Percentiles rank a stretch among this genome's conserved stretches.
Conservation (phyloP, 2,888 invertebrate genomes). For the Rhagonycha fulva region DNA sequence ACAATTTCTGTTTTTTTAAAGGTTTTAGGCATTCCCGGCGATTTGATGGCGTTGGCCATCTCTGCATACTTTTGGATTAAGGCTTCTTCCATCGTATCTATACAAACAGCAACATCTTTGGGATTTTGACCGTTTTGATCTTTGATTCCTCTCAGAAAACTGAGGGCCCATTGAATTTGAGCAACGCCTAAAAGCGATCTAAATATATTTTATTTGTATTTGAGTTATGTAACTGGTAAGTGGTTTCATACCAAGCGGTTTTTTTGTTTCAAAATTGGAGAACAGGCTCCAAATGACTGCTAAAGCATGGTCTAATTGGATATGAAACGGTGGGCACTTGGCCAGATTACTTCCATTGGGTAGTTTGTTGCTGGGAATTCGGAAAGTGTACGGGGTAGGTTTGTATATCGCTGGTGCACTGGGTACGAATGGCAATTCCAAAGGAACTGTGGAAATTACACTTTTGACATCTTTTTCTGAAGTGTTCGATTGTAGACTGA, state of each 20-base stretch:
- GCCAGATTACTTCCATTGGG: constrained; percentile 39
- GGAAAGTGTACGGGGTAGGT: constrained; percentile 50
- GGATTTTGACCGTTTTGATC: constrained; percentile 48
- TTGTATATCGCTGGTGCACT: constrained; percentile 10
- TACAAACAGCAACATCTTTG: constrained; percentile 50
- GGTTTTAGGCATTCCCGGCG: background rate
- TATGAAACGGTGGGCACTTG: constrained; percentile 50
- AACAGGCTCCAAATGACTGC: constrained; percentile 55
- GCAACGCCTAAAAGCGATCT: constrained; percentile 43
- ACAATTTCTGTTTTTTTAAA: background rate
- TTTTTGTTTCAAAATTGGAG: constrained; percentile 39
- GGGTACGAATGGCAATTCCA: background rate
- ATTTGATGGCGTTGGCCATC: constrained; percentile 34
- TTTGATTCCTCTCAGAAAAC: constrained; percentile 50
- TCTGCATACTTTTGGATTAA: constrained; percentile 52
- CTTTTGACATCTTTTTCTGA: background rate
- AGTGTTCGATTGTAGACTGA: background rate
- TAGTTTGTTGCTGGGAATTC: constrained; percentile 38
- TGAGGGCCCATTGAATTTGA: constrained; percentile 55
- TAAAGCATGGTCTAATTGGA: constrained; percentile 53
- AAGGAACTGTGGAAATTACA: background rate
- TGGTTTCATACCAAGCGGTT: constrained; percentile 33
- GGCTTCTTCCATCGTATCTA: constrained; percentile 50
- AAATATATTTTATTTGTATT: background rate
- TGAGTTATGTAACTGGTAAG: background rate